Conservation (phyloP, 2,888 invertebrate species). For the Cosmopolites sordidus region DNA sequence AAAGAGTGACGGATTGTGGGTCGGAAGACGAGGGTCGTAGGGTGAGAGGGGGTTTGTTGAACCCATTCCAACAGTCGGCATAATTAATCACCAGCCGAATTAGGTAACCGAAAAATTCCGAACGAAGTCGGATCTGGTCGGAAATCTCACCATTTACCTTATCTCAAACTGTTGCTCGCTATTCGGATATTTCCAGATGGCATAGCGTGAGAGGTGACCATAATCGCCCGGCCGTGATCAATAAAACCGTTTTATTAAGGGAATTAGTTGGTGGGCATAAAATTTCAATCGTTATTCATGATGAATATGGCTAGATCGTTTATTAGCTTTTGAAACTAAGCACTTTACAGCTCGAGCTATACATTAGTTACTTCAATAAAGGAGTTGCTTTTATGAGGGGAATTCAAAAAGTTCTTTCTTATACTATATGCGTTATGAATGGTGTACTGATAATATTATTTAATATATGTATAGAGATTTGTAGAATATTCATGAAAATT, state of each 20-base stretch:
- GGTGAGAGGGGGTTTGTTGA: not conserved
- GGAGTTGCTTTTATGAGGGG: too few relatives aligned
- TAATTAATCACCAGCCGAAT: not conserved
- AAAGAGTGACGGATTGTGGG: not conserved
- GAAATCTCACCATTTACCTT: not conserved
- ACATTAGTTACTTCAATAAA: too few relatives aligned
- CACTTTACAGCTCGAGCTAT: too few relatives aligned
- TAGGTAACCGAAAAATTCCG: not conserved
- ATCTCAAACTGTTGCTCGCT: not conserved
- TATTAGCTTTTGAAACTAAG: too few relatives aligned
- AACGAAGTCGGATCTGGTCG: not conserved
- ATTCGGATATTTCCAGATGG: not conserved
- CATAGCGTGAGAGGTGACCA: not conserved
- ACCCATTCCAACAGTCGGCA: not conserved
- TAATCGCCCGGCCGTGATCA: not conserved
- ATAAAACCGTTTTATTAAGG: not conserved
- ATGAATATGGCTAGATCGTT: too few relatives aligned
- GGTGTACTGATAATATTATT: too few relatives aligned
- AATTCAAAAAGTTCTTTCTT: too few relatives aligned
- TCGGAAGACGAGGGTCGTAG: not conserved
- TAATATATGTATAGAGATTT: too few relatives aligned
- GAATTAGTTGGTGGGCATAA: too few relatives aligned
- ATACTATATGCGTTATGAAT: too few relatives aligned
- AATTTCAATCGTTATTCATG: too few relatives aligned
- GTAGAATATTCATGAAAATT: too few relatives aligned